These are phyloP conservation scores for Notamacropus eugenii DNA, from an alignment of 2,797 vertebrate species.

Conservation along the genomic window DNA sequence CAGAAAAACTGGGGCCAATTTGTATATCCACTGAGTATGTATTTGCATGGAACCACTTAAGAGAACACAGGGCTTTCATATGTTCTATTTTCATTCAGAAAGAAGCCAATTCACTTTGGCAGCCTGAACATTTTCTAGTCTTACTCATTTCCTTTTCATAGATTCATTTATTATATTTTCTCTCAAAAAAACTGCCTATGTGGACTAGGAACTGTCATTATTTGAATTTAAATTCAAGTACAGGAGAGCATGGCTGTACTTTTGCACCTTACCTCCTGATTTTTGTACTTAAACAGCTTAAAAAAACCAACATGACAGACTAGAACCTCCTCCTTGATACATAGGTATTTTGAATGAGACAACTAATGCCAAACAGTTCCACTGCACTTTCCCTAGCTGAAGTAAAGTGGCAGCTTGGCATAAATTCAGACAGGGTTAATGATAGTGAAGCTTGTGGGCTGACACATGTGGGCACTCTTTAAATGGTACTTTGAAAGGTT, in stretches of 20 bases:
- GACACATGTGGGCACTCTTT: slow-evolving; percentile 60
- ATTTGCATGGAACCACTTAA: not conserved
- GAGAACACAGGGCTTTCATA: not conserved
- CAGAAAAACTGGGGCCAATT: not conserved
- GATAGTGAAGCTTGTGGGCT: slow-evolving; percentile 59
- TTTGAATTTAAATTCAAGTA: slow-evolving; percentile 16
- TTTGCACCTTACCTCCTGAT: slow-evolving; percentile 40
- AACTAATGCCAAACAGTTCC: slow-evolving; percentile 41
- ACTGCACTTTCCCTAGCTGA: slow-evolving; percentile 35
- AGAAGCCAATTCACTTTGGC: not conserved
- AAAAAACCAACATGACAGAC: slow-evolving; percentile 41
- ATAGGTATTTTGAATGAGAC: slow-evolving; percentile 48
- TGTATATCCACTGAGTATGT: not conserved
- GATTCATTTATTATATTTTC: not conserved
- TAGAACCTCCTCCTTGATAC: slow-evolving; percentile 42
- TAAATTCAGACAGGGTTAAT: slow-evolving; percentile 70
- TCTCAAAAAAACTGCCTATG: not conserved
- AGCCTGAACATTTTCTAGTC: not conserved
- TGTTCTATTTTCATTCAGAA: not conserved
- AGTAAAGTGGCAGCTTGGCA: slow-evolving; percentile 70
- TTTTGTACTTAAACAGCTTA: slow-evolving; percentile 62
- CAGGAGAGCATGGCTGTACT: slow-evolving; percentile 10
- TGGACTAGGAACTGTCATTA: not conserved
- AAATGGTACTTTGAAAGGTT: slow-evolving; percentile 66
- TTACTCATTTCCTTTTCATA: not conserved